Percentiles rank a stretch among this genome's conserved stretches.
These are phyloP conservation scores for Tribolium castaneum DNA, from an alignment of 1,140 invertebrate species.

Conservation along the genomic window DNA sequence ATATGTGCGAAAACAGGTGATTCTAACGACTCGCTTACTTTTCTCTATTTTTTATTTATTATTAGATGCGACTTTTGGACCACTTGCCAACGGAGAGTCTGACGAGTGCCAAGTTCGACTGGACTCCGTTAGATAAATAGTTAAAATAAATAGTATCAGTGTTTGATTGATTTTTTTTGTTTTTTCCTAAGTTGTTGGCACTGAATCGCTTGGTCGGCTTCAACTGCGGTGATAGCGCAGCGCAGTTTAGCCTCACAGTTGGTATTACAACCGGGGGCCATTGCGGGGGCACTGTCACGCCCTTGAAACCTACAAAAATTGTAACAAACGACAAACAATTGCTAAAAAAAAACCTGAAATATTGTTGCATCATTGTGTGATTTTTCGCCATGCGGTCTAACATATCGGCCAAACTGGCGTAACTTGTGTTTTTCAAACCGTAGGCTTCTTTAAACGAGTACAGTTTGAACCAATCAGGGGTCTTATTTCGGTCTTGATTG, in stretches of 20 bases:
- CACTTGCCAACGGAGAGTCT: not conserved
- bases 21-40: no score
- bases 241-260: constrained; percentile 24
- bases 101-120: not conserved
- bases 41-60: no score
- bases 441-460: constrained; percentile 51
- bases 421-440: constrained; percentile 64
- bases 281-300: constrained; percentile 37
- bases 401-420: constrained; percentile 64
- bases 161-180: not conserved
- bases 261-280: constrained; percentile 37
- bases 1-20: constrained; percentile 79
- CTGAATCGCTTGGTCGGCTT: constrained; percentile 35
- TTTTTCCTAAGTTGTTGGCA: constrained; percentile 35
- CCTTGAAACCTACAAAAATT: constrained; percentile 36
- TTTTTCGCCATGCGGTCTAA: constrained; percentile 17
- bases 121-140: not conserved
- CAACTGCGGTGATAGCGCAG: constrained; percentile 42
- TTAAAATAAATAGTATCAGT: not conserved
- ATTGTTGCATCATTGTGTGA: not conserved
- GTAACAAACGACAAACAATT: not conserved
- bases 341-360: constrained; percentile 35
- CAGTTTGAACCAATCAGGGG: constrained; percentile 50
- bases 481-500: constrained; percentile 20
- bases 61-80: not conserved